Percentiles rank a stretch among this genome's conserved stretches.
phyloP scores from a whole-genome alignment of 2,113 vertebrate genomes.

The Etheostoma spectabile region DNA sequence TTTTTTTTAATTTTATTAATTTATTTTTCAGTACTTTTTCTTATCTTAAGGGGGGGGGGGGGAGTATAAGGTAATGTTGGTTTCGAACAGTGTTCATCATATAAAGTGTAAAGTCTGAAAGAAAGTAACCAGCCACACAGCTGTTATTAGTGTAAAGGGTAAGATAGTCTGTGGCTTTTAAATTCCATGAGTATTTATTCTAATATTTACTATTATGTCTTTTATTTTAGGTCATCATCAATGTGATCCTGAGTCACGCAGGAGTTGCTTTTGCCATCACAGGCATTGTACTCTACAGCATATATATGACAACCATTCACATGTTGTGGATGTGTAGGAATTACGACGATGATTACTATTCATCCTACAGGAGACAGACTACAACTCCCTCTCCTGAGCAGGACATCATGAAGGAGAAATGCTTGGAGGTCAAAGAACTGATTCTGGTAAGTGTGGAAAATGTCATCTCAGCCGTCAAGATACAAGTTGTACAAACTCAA shows the following conservation, averaged over 20 bases:
- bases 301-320: rapidly evolving
- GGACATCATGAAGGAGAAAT: rapidly evolving
- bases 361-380: rapidly evolving
- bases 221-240: constrained; percentile 63
- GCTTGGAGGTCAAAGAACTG: neutral
- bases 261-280: constrained; percentile 65
- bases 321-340: neutral
- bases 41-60: too few relatives aligned
- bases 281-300: constrained; percentile 63
- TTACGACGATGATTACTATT: rapidly evolving
- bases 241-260: constrained; percentile 58
- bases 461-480: neutral
- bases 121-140: neutral
- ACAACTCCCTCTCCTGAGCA: neutral
- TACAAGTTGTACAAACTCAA: neutral
- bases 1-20: too few relatives aligned
- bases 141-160: neutral
- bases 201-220: neutral
- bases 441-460: neutral
- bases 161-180: neutral
- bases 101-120: too few relatives aligned
- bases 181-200: too few relatives aligned
- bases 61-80: too few relatives aligned
- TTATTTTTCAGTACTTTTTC: too few relatives aligned
- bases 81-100: too few relatives aligned